Percentiles rank a stretch among this genome's conserved stretches.
Evolutionary conservation across 2,113 vertebrate species (phyloP).

Genomic region (Craseonycteris thonglongyai): DNA sequence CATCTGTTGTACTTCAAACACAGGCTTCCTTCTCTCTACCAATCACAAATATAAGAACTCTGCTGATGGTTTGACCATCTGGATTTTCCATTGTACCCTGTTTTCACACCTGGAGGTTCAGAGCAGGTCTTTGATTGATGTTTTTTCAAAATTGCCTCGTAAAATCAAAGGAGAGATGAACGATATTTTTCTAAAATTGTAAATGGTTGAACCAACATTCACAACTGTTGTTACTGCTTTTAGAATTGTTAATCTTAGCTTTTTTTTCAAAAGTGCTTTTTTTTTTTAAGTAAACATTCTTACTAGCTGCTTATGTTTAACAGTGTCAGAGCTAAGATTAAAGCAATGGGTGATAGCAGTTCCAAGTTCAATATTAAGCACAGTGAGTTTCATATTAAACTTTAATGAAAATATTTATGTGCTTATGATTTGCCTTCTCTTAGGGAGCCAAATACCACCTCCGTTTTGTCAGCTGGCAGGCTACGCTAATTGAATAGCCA

Average conservation of each 20-base stretch:
- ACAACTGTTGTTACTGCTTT: conserved; percentile 17
- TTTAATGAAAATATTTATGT: conserved; percentile 45
- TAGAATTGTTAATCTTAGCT: conserved; percentile 30
- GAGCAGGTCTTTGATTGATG: conserved; percentile 44
- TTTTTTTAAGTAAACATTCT: not conserved
- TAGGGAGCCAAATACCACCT: not conserved
- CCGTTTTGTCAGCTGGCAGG: not conserved
- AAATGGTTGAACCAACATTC: not conserved
- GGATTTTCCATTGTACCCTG: conserved; percentile 30
- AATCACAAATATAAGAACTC: conserved; percentile 41
- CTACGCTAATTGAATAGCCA: not conserved
- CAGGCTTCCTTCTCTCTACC: conserved; percentile 23
- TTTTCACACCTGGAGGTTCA: conserved; percentile 54
- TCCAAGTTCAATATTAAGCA: not conserved
- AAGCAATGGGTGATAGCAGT: not conserved
- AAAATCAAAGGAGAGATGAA: conserved; percentile 52
- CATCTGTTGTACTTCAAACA: conserved; percentile 45
- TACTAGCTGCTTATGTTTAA: not conserved
- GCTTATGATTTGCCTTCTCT: not conserved
- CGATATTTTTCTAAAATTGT: conserved; percentile 47
- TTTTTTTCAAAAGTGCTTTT: not conserved
- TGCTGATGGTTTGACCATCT: conserved; percentile 36
- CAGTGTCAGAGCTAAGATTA: not conserved
- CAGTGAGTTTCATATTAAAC: not conserved
- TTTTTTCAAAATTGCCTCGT: conserved; percentile 42